Percentiles rank a stretch among this genome's conserved stretches.
These are phyloP conservation scores for Geotria australis DNA, from an alignment of 2,797 vertebrate genomes.

Conservation along the genomic window DNA sequence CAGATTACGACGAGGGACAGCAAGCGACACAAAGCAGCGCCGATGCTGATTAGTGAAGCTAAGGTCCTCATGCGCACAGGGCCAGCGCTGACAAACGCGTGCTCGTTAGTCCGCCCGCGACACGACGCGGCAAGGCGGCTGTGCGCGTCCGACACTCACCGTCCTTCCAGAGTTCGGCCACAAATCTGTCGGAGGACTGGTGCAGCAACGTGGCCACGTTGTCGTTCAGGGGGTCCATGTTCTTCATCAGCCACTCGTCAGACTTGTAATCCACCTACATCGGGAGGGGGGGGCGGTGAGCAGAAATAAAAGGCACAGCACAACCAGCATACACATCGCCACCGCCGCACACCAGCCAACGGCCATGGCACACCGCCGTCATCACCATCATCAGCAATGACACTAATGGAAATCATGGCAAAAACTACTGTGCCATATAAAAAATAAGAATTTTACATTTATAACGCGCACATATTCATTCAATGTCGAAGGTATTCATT, in stretches of 20 bases:
- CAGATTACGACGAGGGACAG: too few species aligned
- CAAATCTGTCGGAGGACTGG: slow-evolving; percentile 48
- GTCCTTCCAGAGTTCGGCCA: slow-evolving; percentile 57
- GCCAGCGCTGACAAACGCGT: neutral
- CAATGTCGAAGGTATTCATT: too few species aligned
- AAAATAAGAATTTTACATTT: too few species aligned
- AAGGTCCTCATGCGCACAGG: too few species aligned
- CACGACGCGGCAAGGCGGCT: neutral
- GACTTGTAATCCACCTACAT: slow-evolving; percentile 58
- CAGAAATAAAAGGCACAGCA: too few species aligned
- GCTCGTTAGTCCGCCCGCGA: neutral
- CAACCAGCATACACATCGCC: neutral
- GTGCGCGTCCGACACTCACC: slow-evolving; percentile 14
- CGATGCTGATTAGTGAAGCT: too few species aligned
- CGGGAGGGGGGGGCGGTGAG: neutral
- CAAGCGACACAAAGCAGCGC: too few species aligned
- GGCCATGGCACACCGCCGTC: neutral
- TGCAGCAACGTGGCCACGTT: slow-evolving; percentile 49
- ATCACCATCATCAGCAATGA: too few species aligned
- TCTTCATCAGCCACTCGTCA: slow-evolving; percentile 68
- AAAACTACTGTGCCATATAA: too few species aligned
- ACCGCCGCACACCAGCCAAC: neutral
- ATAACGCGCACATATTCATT: too few species aligned
- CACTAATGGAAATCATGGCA: too few species aligned
- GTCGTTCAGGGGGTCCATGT: slow-evolving; percentile 62